phyloP scores from a whole-genome alignment of 1,140 invertebrate genomes.

The Homalodisca vitripennis region DNA sequence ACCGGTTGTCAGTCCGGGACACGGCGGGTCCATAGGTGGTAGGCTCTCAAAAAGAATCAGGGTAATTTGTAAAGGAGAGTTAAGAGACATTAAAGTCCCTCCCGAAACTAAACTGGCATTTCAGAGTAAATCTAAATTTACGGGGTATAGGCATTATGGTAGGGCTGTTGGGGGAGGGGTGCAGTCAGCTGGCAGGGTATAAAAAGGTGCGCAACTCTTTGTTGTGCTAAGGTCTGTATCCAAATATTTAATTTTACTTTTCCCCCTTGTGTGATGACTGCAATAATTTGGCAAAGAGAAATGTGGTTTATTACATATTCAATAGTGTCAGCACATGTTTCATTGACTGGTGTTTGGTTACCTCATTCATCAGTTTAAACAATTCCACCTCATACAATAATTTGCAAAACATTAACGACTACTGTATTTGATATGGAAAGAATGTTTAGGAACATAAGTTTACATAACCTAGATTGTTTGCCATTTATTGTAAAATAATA shows the following conservation, averaged over 20 bases:
- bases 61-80: no score
- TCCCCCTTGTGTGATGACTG: constrained; percentile 30
- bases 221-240: constrained; percentile 16
- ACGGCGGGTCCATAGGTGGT: no score
- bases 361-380: constrained; percentile 26
- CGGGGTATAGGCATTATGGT: no score
- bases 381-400: constrained; percentile 28
- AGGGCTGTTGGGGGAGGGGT: no score
- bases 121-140: no score
- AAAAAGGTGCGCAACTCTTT: no score
- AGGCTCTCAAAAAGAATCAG: no score
- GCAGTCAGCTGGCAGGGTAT: no score
- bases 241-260: constrained; percentile 29
- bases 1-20: no score
- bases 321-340: constrained; percentile 27
- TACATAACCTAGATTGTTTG: constrained; percentile 7
- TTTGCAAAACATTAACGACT: constrained; percentile 31
- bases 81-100: no score
- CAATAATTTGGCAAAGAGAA: constrained; percentile 30
- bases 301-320: constrained; percentile 24
- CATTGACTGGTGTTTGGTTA: constrained; percentile 29
- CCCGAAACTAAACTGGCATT: no score
- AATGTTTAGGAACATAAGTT: constrained; percentile 31
- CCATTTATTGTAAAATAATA: constrained; percentile 32
- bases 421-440: constrained; percentile 24